These are phyloP conservation scores for Strigops habroptila DNA, from an alignment of 2,113 vertebrate species.

Conservation along the genomic window DNA sequence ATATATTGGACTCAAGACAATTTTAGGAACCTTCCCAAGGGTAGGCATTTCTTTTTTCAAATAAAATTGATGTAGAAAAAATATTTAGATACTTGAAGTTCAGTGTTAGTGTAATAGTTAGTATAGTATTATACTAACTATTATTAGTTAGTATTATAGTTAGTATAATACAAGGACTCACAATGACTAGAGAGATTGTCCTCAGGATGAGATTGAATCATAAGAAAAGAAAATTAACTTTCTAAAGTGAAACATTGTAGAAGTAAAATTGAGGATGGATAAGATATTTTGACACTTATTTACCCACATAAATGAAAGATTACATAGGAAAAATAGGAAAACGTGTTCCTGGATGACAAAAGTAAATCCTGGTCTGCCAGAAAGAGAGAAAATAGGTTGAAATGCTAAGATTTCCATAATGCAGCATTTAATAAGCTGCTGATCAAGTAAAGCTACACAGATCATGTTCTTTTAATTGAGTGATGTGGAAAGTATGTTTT, in stretches of 20 bases:
- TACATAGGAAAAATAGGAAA: not conserved
- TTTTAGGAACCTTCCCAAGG: not conserved
- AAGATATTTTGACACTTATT: not conserved
- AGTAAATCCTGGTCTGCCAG: not conserved
- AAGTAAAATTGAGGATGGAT: not conserved
- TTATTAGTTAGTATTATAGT: too few relatives aligned
- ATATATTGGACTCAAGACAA: not conserved
- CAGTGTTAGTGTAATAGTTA: not conserved
- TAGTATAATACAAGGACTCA: too few relatives aligned
- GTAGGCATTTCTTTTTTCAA: not conserved
- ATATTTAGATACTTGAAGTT: not conserved
- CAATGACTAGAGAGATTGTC: not conserved
- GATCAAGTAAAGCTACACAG: not conserved
- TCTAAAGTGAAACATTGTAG: not conserved
- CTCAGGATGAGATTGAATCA: not conserved
- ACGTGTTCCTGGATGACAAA: not conserved
- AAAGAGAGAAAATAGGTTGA: not conserved
- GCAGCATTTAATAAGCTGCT: not conserved
- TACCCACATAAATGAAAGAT: not conserved
- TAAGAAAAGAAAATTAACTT: not conserved
- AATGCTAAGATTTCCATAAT: not conserved
- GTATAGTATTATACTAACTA: too few relatives aligned
- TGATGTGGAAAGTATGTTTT: not conserved
- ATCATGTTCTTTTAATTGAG: not conserved
- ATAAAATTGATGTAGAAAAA: not conserved